Evolutionary conservation across 2,888 invertebrate genomes (phyloP).

Genomic region (Perizoma flavofasciatum): DNA sequence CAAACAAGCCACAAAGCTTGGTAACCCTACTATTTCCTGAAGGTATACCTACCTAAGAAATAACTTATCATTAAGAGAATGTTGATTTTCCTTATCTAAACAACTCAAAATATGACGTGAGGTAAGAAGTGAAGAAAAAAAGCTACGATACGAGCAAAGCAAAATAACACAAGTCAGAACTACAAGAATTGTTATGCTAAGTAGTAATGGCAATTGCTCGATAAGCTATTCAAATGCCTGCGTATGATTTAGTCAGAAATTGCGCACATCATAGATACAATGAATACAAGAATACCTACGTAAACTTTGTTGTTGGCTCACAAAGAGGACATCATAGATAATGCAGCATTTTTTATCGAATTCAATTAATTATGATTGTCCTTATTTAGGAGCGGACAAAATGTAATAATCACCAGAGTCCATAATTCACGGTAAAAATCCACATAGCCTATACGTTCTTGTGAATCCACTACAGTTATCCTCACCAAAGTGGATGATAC

Average conservation of each 20-base stretch:
- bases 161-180: slow-evolving; percentile 1
- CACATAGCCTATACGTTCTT: neutral
- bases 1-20: neutral
- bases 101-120: neutral
- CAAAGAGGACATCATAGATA: no score
- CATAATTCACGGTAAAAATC: neutral
- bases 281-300: slow-evolving; percentile 7
- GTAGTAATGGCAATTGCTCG: neutral
- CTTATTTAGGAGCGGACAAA: neutral
- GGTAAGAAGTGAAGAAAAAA: neutral
- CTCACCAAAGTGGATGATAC: slow-evolving; percentile 20
- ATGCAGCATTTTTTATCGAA: slow-evolving; percentile 1
- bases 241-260: slow-evolving; percentile 18
- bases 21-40: slow-evolving; percentile 14
- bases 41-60: neutral
- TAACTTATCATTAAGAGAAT: no score
- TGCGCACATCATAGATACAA: slow-evolving; percentile 12
- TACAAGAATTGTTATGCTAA: slow-evolving; percentile 3
- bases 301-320: slow-evolving; percentile 7
- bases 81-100: no score
- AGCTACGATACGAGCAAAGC: neutral
- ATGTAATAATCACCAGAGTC: neutral
- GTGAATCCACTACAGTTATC: neutral
- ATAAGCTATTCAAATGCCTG: slow-evolving; percentile 2
- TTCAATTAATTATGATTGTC: slow-evolving; percentile 4